phyloP scores from a whole-genome alignment of 2,797 vertebrate species.

The Coregonus ussuriensis region DNA sequence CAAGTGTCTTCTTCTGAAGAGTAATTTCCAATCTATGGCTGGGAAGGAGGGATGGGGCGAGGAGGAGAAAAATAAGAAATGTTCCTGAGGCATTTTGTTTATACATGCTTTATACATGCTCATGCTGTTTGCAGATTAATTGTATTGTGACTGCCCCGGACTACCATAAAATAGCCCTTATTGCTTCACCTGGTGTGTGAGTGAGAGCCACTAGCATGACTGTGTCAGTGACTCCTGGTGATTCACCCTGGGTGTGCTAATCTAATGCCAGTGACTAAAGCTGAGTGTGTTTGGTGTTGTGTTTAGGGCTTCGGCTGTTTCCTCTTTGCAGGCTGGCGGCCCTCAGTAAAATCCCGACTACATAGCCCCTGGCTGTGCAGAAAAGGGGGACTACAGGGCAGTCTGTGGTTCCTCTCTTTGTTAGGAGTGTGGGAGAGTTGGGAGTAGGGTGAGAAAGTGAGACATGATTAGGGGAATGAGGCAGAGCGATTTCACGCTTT shows the following conservation, averaged over 20 bases:
- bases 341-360: constrained; percentile 64
- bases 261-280: constrained; percentile 38
- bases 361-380: constrained; percentile 58
- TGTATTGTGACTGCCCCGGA: constrained; percentile 69
- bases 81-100: background rate
- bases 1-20: constrained; percentile 45
- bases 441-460: constrained; percentile 34
- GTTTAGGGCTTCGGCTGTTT: constrained; percentile 43
- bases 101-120: constrained; percentile 32
- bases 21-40: constrained; percentile 52
- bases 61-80: constrained; percentile 38
- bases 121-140: constrained; percentile 61
- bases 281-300: constrained; percentile 49
- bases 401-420: constrained; percentile 35
- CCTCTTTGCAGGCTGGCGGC: constrained; percentile 15
- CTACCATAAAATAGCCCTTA: constrained; percentile 57
- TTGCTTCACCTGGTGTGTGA: constrained; percentile 44
- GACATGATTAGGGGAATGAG: constrained; percentile 33
- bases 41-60: constrained; percentile 9
- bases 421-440: constrained; percentile 38
- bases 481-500: constrained; percentile 29
- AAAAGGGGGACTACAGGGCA: constrained; percentile 61
- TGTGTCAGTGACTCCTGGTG: constrained; percentile 33
- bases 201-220: too few species aligned
- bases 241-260: constrained; percentile 69